Evolutionary conservation across 2,888 invertebrate genomes (phyloP).

Genomic region (Drosophila mimetica): DNA sequence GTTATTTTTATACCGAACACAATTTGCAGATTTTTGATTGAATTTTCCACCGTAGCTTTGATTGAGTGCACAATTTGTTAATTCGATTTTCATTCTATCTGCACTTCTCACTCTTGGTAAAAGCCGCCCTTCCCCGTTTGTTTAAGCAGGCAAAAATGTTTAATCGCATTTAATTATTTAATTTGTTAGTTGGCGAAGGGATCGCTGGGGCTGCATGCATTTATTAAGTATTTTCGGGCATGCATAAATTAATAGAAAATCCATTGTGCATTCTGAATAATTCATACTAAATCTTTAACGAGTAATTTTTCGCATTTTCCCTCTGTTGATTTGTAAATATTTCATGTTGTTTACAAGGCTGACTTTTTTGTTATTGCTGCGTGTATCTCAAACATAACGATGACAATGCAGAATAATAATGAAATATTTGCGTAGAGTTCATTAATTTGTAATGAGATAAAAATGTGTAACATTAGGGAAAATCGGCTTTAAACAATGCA

Average conservation of each 20-base stretch:
- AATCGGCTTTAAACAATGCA: constrained; percentile 17
- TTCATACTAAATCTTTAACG: constrained; percentile 40
- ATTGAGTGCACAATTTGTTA: constrained; percentile 76
- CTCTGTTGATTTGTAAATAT: constrained; percentile 32
- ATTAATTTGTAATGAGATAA: constrained; percentile 37
- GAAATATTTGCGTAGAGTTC: constrained; percentile 32
- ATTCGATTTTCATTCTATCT: constrained; percentile 59
- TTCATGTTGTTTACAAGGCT: constrained; percentile 25
- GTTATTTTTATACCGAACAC: constrained; percentile 30
- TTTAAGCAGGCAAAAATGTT: constrained; percentile 47
- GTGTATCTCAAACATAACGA: constrained; percentile 5
- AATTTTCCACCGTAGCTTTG: constrained; percentile 57
- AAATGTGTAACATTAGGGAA: constrained; percentile 9
- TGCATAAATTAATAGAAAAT: constrained; percentile 60
- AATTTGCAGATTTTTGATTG: constrained; percentile 62
- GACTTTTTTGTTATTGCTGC: not conserved
- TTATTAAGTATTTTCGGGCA: constrained; percentile 57
- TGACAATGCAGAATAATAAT: constrained; percentile 32
- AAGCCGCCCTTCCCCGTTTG: constrained; percentile 9
- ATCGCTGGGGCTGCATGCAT: constrained; percentile 27
- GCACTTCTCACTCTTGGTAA: constrained; percentile 1
- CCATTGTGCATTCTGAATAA: constrained; percentile 54
- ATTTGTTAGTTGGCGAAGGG: constrained; percentile 57
- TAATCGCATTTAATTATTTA: constrained; percentile 76
- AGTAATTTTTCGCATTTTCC: constrained; percentile 18